Conservation (phyloP, 2,113 vertebrate species). For the Sciurus niger region DNA sequence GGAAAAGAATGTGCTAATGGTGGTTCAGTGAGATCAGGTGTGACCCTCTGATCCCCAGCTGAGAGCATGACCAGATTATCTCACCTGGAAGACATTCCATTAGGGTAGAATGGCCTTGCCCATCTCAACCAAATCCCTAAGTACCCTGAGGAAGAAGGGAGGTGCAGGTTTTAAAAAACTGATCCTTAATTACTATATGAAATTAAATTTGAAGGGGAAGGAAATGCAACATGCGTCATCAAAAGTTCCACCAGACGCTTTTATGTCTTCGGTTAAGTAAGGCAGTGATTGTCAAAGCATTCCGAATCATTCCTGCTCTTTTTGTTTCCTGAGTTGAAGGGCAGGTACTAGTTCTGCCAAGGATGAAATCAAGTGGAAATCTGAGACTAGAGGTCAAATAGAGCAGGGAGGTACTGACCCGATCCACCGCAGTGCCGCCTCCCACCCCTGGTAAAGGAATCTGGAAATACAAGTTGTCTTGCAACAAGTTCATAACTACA, state of each 20-base stretch:
- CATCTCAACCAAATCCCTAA: neutral
- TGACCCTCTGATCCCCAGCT: neutral
- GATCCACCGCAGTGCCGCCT: neutral
- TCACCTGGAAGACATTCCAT: neutral
- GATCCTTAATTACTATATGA: neutral
- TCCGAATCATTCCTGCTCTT: slow-evolving; percentile 18
- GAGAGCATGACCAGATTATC: neutral
- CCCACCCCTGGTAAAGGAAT: neutral
- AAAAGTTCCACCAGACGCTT: neutral
- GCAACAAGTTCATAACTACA: neutral
- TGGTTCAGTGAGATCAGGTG: rapidly evolving
- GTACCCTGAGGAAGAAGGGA: neutral
- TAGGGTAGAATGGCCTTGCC: neutral
- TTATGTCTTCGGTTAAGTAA: neutral
- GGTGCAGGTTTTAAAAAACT: neutral
- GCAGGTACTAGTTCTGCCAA: neutral
- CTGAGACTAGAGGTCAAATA: slow-evolving; percentile 12
- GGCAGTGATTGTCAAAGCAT: neutral
- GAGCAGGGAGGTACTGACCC: neutral
- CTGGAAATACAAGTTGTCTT: neutral
- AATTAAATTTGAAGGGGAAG: neutral
- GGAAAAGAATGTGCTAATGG: neutral
- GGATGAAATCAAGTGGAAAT: slow-evolving; percentile 62
- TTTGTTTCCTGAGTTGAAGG: slow-evolving; percentile 30
- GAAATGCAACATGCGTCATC: neutral